A percentile compares a stretch with the other conserved stretches of the same genome.
Evolutionary conservation across 30 jellyfish, hydroid and myxozoan genomes (phyloP).

Genomic region (Rhopilema esculentum): DNA sequence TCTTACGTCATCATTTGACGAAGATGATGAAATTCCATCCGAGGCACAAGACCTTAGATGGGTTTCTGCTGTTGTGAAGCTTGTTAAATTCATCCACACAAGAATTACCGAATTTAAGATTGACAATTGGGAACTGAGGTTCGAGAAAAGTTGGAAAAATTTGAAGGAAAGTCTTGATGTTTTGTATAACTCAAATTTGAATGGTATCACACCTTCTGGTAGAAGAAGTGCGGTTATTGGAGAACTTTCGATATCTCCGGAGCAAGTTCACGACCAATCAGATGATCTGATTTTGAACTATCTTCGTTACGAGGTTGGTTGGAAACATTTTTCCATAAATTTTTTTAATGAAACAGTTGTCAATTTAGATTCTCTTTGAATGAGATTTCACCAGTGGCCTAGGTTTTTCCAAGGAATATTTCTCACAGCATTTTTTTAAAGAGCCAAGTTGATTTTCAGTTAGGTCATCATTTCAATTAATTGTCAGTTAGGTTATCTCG

Average conservation of each 20-base stretch:
- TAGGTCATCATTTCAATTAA: no score
- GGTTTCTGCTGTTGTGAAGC: slow-evolving; percentile 59
- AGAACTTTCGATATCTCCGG: slow-evolving; percentile 2
- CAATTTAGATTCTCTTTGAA: not conserved
- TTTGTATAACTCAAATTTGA: slow-evolving; percentile 49
- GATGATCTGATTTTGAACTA: slow-evolving; percentile 56
- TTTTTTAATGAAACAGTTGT: not conserved
- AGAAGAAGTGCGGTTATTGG: slow-evolving; percentile 55
- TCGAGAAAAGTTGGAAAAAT: slow-evolving; percentile 58
- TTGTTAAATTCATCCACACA: slow-evolving; percentile 46
- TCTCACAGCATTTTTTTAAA: no score
- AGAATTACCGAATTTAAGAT: not conserved
- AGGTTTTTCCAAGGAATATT: no score
- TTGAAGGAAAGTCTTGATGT: slow-evolving; percentile 64
- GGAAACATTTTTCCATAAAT: no score
- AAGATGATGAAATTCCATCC: slow-evolving; percentile 70
- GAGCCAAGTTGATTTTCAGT: no score
- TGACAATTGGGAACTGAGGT: slow-evolving; percentile 19
- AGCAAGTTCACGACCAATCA: not conserved
- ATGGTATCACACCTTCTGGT: not conserved
- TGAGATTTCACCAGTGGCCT: no score
- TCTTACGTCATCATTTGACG: slow-evolving; percentile 60
- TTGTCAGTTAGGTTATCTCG: no score
- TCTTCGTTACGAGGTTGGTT: slow-evolving; percentile 39
- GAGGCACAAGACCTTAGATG: slow-evolving; percentile 86